Base-by-base conservation (phyloP, 2,797 vertebrate genomes). In the Myioborus miniatus region DNA sequence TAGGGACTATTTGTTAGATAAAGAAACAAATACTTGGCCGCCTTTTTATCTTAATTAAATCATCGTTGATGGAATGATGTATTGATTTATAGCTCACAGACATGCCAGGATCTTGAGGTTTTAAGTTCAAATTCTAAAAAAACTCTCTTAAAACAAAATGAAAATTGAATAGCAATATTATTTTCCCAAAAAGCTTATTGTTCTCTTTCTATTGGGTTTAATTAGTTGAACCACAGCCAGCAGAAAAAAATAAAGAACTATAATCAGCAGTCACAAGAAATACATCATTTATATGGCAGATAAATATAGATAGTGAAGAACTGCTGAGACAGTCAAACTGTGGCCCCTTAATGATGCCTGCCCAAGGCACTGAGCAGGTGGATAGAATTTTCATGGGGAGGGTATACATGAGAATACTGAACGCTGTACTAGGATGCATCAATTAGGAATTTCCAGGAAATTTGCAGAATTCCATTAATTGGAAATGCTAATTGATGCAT, bases 21-120 rank as follows among this genome's bases (percentile, higher is more conserved):
- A 95, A 87, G 79, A 94, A 96, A 92, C 46, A 96, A 96, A 96
- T 95, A 97, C 90, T 96, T 96, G 93, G 34, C 36, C 63, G 75
- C 32, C 53, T 91, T 84, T 96, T 97, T 95, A 96, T 97, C 94
- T 96, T 97, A 96, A 97, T 97, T 96, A 97, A 96, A 97, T 97
- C 58, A 1, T 96, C 83, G 88, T 58, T 97, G 89, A 68, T 94
- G 60, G 71, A 97, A 90, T 50, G 85, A 60, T 93, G 78, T 96
- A 94, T 94, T 96, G 90, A 96, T 96, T 84, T 90, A 29, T 49
- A 88, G 70, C 65, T 95, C 75, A 69, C 59, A 93, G 71, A 26
- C 47, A 76, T 89, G 76, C 62, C 52, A 90, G 84, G 24, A 93
- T 75, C 71, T 88, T 84, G 44, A 60, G 43, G 6, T 58, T 93